These are phyloP conservation scores for Drosophila setosimentum DNA, from an alignment of 2,888 invertebrate species.

Conservation along the genomic window DNA sequence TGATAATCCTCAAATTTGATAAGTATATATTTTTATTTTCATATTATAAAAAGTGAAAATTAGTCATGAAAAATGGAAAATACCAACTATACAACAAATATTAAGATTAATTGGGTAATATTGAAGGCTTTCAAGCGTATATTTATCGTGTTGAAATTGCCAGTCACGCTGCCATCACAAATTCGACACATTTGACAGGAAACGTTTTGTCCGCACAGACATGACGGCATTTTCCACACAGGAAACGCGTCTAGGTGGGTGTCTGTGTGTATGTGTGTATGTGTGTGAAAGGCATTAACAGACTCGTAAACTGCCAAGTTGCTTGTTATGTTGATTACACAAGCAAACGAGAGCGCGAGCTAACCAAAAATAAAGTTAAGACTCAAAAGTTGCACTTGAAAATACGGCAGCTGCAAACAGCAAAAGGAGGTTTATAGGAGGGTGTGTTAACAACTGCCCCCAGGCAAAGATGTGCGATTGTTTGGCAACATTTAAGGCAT, in stretches of 20 bases:
- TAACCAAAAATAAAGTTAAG: conserved; percentile 58
- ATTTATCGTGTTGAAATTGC: neutral
- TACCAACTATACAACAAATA: neutral
- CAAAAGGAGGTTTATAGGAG: neutral
- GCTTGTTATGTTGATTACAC: conserved; percentile 80
- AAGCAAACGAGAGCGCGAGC: conserved; percentile 35
- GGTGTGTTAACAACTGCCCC: neutral
- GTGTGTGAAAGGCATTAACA: conserved; percentile 68
- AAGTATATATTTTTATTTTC: neutral
- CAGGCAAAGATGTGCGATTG: conserved; percentile 3
- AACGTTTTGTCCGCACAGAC: conserved; percentile 65
- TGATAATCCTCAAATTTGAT: neutral
- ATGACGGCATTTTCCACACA: conserved; percentile 61
- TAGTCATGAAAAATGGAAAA: neutral
- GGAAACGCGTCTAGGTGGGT: conserved; percentile 71
- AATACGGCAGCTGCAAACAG: conserved; percentile 16
- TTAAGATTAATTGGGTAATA: neutral
- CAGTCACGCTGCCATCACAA: conserved; percentile 39
- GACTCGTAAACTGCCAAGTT: conserved; percentile 78
- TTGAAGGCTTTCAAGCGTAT: conserved; percentile 2
- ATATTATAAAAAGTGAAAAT: neutral
- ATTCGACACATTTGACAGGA: conserved; percentile 73
- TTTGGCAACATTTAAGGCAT: conserved; percentile 36
- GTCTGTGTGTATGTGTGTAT: conserved; percentile 40
- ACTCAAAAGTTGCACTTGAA: conserved; percentile 62